These are phyloP conservation scores for Nephrotoma appendiculata DNA, from an alignment of 2,888 invertebrate genomes.

Conservation along the genomic window DNA sequence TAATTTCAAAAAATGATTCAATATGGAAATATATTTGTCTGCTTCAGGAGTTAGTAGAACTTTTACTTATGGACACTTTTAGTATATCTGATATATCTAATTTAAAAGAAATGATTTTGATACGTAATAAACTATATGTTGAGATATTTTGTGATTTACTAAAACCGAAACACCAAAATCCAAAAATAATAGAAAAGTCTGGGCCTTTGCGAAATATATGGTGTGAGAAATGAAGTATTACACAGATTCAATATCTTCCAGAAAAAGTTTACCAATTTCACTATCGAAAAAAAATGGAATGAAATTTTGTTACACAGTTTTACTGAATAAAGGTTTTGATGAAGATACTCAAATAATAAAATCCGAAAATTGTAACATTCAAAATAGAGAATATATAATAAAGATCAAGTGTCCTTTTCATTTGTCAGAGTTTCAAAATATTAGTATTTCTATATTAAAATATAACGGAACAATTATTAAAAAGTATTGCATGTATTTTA, in stretches of 20 bases:
- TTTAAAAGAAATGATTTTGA: too few species aligned
- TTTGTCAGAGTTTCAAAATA: too few species aligned
- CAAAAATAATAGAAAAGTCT: not conserved
- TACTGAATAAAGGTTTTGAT: not conserved
- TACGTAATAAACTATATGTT: too few species aligned
- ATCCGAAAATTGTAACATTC: not conserved
- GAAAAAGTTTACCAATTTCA: conserved; percentile 2
- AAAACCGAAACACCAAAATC: not conserved
- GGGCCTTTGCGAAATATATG: conserved; percentile 2
- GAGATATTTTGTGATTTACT: too few species aligned
- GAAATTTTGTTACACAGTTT: not conserved
- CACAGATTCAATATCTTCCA: not conserved
- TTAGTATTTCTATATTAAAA: too few species aligned
- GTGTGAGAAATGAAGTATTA: conserved; percentile 4
- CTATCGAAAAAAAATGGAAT: not conserved
- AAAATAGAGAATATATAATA: not conserved
- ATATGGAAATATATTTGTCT: too few species aligned
- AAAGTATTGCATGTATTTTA: not conserved
- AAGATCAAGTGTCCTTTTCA: not conserved
- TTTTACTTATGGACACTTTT: too few species aligned
- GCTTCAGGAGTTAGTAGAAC: too few species aligned
- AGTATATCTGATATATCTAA: too few species aligned
- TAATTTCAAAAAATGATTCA: too few species aligned
- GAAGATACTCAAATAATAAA: not conserved
- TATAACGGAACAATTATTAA: not conserved